Evolutionary conservation across 1,140 invertebrate species (phyloP).

Genomic region (Drosophila orena): DNA sequence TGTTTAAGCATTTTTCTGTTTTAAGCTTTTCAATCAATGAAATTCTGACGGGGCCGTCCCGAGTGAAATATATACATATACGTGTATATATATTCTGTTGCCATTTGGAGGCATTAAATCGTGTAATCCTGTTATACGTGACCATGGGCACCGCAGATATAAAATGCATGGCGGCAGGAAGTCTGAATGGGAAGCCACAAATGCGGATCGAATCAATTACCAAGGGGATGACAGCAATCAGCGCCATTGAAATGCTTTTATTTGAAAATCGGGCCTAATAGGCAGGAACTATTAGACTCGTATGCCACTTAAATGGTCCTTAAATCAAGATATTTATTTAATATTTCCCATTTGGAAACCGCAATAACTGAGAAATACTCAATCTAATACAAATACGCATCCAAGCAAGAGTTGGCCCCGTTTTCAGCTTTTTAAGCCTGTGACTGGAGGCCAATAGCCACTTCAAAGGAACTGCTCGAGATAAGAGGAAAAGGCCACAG

Average conservation of each 20-base stretch:
- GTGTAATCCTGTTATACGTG: conserved; percentile 26
- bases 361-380: background rate
- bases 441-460: conserved; percentile 30
- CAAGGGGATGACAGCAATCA: conserved; percentile 12
- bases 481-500: conserved; percentile 41
- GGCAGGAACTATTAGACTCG: background rate
- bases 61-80: conserved; percentile 17
- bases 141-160: conserved; percentile 1
- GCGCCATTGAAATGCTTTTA: background rate
- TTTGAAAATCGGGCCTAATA: background rate
- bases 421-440: conserved; percentile 1
- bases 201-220: conserved; percentile 21
- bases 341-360: background rate
- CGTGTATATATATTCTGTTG: background rate
- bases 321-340: background rate
- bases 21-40: conserved; percentile 63
- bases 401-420: background rate
- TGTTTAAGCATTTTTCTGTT: conserved; percentile 47
- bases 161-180: conserved; percentile 5
- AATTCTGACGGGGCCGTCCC: background rate
- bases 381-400: background rate
- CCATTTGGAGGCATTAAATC: conserved; percentile 13
- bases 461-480: conserved; percentile 40
- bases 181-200: conserved; percentile 8
- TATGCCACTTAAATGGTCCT: background rate